Evolutionary conservation across 2,797 vertebrate species (phyloP).

Genomic region (Todus mexicanus): DNA sequence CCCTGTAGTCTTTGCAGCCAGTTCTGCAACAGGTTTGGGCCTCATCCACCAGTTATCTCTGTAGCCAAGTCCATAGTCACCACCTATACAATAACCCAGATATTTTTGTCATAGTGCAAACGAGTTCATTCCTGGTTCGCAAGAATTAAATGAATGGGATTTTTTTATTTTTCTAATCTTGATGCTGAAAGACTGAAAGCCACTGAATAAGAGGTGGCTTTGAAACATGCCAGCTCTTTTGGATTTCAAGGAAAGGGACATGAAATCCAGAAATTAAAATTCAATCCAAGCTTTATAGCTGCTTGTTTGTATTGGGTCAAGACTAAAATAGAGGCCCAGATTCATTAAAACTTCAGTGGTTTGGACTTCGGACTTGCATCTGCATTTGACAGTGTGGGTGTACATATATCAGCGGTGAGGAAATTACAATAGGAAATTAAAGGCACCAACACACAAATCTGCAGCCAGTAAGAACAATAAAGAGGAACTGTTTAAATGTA

Average conservation of each 20-base stretch:
- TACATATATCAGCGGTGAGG: neutral
- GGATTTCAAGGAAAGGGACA: neutral
- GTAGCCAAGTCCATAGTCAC: neutral
- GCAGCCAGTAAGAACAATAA: constrained; percentile 51
- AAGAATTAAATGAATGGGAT: neutral
- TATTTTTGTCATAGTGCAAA: neutral
- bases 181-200: neutral
- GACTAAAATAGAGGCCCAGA: neutral
- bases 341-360: neutral
- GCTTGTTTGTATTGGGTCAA: neutral
- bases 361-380: constrained; percentile 10
- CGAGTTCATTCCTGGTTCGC: neutral
- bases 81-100: neutral
- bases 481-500: constrained; percentile 39
- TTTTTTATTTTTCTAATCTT: neutral
- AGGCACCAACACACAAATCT: constrained; percentile 44
- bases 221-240: neutral
- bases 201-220: neutral
- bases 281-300: neutral
- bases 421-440: constrained; percentile 56
- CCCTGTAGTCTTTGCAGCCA: neutral
- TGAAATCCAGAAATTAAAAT: neutral
- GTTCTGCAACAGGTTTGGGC: neutral
- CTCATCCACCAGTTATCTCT: neutral
- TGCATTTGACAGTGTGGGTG: neutral